These are phyloP conservation scores for Margarornis squamiger DNA, from an alignment of 2,797 vertebrate genomes.

Conservation along the genomic window DNA sequence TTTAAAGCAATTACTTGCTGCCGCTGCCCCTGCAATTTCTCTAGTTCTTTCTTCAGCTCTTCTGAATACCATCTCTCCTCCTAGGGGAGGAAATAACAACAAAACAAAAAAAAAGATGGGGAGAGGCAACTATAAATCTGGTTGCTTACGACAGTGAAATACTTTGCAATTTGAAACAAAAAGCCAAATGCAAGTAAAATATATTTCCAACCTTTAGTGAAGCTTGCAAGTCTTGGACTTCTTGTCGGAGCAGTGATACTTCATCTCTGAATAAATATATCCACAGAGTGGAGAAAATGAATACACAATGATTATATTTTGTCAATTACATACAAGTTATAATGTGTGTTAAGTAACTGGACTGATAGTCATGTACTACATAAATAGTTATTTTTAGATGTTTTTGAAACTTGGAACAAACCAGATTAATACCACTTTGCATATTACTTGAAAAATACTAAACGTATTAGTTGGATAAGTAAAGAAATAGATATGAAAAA, in stretches of 20 bases:
- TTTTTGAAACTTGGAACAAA: neutral
- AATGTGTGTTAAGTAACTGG: neutral
- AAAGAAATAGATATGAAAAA: neutral
- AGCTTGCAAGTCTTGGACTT: constrained; percentile 93
- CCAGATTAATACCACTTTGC: neutral
- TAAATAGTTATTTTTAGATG: neutral
- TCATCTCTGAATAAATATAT: constrained; percentile 83
- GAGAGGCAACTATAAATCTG: constrained; percentile 19
- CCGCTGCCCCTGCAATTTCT: constrained; percentile 95
- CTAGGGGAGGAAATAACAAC: constrained; percentile 66
- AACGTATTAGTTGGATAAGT: neutral
- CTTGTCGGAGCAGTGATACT: constrained; percentile 88
- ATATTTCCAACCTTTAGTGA: constrained; percentile 88
- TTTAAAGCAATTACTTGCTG: constrained; percentile 98
- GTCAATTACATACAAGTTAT: neutral
- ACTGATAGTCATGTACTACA: neutral
- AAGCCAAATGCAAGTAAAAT: constrained; percentile 49
- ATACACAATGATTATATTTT: constrained; percentile 36
- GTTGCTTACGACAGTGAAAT: neutral
- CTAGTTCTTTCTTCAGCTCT: constrained; percentile 98
- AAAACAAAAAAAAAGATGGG: neutral
- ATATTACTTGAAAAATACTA: neutral
- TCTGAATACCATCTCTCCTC: constrained; percentile 98
- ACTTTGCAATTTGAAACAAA: constrained; percentile 47
- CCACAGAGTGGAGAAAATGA: constrained; percentile 44